These are phyloP conservation scores for Fissipunctia ypsillon DNA, from an alignment of 2,888 invertebrate genomes.

Conservation along the genomic window DNA sequence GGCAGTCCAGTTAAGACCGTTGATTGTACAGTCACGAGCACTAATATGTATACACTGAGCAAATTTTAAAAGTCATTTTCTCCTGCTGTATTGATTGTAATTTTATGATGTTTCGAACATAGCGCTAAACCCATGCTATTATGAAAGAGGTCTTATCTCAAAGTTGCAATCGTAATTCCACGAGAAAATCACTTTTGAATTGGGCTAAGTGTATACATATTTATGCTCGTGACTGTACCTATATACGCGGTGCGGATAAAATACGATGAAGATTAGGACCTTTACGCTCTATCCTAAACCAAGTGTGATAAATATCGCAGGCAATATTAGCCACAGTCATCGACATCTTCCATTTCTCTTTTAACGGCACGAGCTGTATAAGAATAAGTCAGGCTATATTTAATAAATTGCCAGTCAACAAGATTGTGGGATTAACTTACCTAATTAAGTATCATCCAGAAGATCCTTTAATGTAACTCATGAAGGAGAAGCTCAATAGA, in stretches of 20 bases:
- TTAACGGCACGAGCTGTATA: neutral
- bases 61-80: too few relatives aligned
- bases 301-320: conserved; percentile 17
- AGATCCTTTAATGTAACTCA: neutral
- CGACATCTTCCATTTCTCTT: neutral
- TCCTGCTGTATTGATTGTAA: too few relatives aligned
- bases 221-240: too few relatives aligned
- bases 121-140: too few relatives aligned
- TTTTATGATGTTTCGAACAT: too few relatives aligned
- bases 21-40: too few relatives aligned
- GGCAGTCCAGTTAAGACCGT: too few relatives aligned
- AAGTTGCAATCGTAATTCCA: too few relatives aligned
- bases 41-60: too few relatives aligned
- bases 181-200: too few relatives aligned
- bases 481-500: neutral
- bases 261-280: neutral
- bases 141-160: too few relatives aligned
- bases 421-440: neutral
- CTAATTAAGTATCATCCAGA: neutral
- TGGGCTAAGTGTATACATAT: too few relatives aligned
- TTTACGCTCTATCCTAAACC: neutral
- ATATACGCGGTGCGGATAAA: neutral
- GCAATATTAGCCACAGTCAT: neutral
- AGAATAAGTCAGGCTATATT: conserved; percentile 16
- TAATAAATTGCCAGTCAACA: conserved; percentile 9